Evolutionary conservation across 2,113 vertebrate genomes (phyloP).

Genomic region (Paratilapia polleni): DNA sequence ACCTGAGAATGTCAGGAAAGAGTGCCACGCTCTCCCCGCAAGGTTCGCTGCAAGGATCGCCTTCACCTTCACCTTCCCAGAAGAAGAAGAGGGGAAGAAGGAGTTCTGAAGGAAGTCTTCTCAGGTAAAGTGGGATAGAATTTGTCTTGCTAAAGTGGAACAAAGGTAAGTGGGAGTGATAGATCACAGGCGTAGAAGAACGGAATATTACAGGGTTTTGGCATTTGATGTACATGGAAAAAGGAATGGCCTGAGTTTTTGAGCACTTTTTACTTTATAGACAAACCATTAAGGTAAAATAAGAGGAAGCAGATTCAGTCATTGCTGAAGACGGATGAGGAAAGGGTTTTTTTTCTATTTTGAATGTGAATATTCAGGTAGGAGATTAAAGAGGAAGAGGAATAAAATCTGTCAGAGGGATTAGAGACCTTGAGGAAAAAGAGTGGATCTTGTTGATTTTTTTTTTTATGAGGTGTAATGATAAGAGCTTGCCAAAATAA

Average conservation of each 20-base stretch:
- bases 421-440: neutral
- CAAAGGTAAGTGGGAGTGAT: neutral
- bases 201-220: no score
- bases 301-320: neutral
- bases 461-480: neutral
- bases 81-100: conserved; percentile 79
- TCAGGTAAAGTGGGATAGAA: conserved; percentile 61
- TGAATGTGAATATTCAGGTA: neutral
- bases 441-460: neutral
- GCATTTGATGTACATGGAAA: neutral
- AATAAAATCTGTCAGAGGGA: neutral
- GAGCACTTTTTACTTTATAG: neutral
- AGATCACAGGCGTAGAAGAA: no score
- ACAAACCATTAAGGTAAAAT: neutral
- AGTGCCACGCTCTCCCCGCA: conserved; percentile 67
- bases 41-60: conserved; percentile 72
- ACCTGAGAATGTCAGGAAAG: conserved; percentile 77
- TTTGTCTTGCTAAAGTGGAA: no score
- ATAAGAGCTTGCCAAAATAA: no score
- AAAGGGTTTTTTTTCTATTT: no score
- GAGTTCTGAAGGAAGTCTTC: conserved; percentile 88
- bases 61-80: conserved; percentile 53
- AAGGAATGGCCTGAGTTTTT: neutral
- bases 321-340: no score
- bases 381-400: neutral